phyloP scores from a whole-genome alignment of 2,888 invertebrate genomes.

The Apamea epomidion region DNA sequence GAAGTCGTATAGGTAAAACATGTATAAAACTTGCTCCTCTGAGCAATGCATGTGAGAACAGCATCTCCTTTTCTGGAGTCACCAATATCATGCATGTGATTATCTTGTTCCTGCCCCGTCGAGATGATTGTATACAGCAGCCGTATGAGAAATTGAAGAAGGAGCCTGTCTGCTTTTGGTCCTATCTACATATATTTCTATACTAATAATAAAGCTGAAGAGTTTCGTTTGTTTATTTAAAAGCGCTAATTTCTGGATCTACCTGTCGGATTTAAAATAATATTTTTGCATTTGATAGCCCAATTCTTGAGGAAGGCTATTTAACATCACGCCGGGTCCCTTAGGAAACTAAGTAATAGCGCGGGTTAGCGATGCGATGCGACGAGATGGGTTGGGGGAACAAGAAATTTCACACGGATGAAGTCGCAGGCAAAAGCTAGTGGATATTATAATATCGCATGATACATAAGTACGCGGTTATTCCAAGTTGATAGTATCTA shows the following conservation, averaged over 20 bases:
- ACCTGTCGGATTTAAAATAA: neutral
- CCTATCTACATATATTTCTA: neutral
- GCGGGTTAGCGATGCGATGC: neutral
- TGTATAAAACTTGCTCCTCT: neutral
- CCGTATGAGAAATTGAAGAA: neutral
- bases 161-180: neutral
- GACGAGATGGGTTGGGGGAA: neutral
- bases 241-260: too few relatives aligned
- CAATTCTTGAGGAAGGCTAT: neutral
- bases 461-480: constrained; percentile 12
- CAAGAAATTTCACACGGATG: too few relatives aligned
- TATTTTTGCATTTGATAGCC: neutral
- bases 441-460: constrained; percentile 6
- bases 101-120: neutral
- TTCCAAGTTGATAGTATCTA: constrained; percentile 20
- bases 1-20: neutral
- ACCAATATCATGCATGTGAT: neutral
- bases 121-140: neutral
- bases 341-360: neutral
- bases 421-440: neutral
- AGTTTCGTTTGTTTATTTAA: too few relatives aligned
- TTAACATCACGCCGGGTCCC: neutral
- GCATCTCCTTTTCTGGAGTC: neutral
- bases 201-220: neutral
- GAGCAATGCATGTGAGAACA: neutral